Base-by-base conservation (phyloP, 1,140 invertebrate genomes). In the Mizuhopecten yessoensis region DNA sequence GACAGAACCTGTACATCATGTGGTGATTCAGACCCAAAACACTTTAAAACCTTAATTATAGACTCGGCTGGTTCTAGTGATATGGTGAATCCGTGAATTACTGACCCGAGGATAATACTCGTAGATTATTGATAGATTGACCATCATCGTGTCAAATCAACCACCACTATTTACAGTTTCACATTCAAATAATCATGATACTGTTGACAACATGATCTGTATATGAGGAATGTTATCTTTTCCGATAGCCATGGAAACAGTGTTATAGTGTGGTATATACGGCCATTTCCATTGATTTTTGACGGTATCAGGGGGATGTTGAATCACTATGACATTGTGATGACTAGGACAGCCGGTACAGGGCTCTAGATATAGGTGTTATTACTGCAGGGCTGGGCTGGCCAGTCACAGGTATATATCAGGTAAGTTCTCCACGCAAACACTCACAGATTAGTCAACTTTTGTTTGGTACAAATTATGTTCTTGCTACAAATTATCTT, bases 151-250 rank as follows among this genome's bases (percentile, higher is more conserved):
- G 57, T 29, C 29, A n/a, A 75, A 75, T 75, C 57, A 75, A 75
- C 23, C 57, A 75, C n/a, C 1, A 5, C 57, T n/a, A n/a, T 75
- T 75, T n/a, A 75, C 57, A 17, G 57, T 75, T 75, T 75, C 23
- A 17, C 57, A 75, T 75, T n/a, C n/a, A 29, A 29, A 29, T 75
- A 75, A 75, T 75, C n/a, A 1, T 75, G 57, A 29, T 75, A 75
- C 57, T 75, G 57, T 75, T 75, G 57, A 75, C 29, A 75, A 29
- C 23, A 0, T 29, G n/a, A 75, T 75, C 57, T 29, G 57, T 75
- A 29, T 75, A 29, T n/a, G 57, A 75, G 57, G 57, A 75, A 75
- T 75, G 57, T 75, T 75, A 75, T 75, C 57, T 75, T 75, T 49
- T 29, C 23, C 23, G 57, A 75, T 75, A 75, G 57, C 57, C 57